Percentiles rank a stretch among this genome's conserved stretches.
Conservation (phyloP, 2,113 vertebrate genomes). For the Piprites chloris region DNA sequence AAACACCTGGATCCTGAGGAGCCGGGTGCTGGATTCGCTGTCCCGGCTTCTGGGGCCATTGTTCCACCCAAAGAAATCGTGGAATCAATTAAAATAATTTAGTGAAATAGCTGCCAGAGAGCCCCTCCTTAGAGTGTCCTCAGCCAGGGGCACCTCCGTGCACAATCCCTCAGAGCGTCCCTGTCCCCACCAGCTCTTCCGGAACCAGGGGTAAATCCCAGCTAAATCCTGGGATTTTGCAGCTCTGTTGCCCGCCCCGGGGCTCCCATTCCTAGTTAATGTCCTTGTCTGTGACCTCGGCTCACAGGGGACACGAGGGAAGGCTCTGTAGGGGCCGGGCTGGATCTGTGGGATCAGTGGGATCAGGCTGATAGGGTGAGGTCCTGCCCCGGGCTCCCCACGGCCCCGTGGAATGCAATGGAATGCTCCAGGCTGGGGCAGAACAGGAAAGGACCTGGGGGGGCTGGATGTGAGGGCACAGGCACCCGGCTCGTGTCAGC, state of each 20-base stretch:
- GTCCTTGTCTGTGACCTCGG: neutral
- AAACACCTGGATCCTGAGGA: accelerated
- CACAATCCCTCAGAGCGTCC: neutral
- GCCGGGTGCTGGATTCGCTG: neutral
- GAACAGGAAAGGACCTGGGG: neutral
- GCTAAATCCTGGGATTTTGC: neutral
- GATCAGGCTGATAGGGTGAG: neutral
- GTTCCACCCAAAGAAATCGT: neutral
- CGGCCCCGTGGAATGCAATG: too few species aligned
- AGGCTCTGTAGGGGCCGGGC: neutral
- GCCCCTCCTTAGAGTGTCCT: neutral
- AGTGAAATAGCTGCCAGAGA: neutral
- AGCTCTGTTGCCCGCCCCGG: neutral
- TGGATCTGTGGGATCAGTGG: too few species aligned
- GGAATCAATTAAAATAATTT: neutral
- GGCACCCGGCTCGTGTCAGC: neutral
- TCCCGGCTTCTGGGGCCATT: neutral
- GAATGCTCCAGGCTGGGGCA: accelerated
- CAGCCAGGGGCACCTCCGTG: neutral
- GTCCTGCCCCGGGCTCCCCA: neutral
- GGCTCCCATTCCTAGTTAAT: accelerated
- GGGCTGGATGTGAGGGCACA: neutral
- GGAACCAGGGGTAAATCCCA: neutral
- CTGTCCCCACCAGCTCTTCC: neutral
- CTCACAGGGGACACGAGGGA: accelerated